Percentiles rank a stretch among this genome's conserved stretches.
phyloP scores from a whole-genome alignment of 2,888 invertebrate genomes.

The Drosophila ochracea region DNA sequence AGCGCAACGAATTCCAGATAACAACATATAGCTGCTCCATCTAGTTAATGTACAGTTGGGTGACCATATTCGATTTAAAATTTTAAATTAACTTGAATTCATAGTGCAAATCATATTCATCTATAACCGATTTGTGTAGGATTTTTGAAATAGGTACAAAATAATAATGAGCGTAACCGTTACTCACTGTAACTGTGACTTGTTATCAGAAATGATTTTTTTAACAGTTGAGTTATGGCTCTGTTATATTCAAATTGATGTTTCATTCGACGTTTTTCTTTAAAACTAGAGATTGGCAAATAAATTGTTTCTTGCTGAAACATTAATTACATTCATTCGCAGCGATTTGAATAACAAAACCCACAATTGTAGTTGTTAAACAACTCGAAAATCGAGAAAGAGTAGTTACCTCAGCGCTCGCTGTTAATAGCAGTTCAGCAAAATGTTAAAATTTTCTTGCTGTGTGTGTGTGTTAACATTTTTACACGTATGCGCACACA shows the following conservation, averaged over 20 bases:
- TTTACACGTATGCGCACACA: constrained; percentile 65
- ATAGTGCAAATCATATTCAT: background rate
- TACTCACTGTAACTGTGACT: constrained; percentile 26
- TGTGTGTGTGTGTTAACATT: constrained; percentile 38
- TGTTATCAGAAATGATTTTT: background rate
- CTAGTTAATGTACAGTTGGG: background rate
- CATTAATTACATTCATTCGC: background rate
- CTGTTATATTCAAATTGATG: constrained; percentile 40
- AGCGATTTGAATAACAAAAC: background rate
- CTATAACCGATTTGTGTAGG: background rate
- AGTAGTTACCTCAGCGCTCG: background rate
- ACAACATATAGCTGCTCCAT: constrained; percentile 17
- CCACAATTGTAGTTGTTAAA: too few relatives aligned
- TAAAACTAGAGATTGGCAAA: background rate
- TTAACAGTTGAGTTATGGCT: background rate
- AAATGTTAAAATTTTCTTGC: constrained; percentile 39
- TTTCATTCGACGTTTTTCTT: background rate
- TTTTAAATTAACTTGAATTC: background rate
- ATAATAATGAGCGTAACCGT: background rate
- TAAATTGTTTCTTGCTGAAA: background rate
- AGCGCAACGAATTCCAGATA: constrained; percentile 37
- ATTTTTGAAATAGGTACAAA: background rate
- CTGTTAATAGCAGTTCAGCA: constrained; percentile 57
- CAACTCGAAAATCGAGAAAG: background rate
- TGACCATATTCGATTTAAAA: constrained; percentile 2